Evolutionary conservation across 2,888 invertebrate species (phyloP), one percentile per base, ranked within the genome.

Genomic region (Pristionchus japonicus): DNA sequence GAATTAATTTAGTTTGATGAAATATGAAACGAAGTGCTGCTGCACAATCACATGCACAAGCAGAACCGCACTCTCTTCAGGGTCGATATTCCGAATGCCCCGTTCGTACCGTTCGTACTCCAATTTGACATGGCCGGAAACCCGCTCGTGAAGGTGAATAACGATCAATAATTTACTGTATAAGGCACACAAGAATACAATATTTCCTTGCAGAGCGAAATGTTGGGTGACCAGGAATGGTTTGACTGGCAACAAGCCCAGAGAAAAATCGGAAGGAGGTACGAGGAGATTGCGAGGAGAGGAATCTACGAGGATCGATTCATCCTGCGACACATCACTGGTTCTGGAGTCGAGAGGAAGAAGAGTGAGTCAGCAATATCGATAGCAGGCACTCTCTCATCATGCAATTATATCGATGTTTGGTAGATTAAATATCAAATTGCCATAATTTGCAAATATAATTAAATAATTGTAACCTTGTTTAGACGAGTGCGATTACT

Each of bases 181-280:
- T 37, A 20, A 40, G n/a, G n/a, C n/a, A 34, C 3, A 40, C 20
- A 40, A 13, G 9, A 37, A 31, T 74, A 37, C 15, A 74, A 40
- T 31, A n/a, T n/a, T n/a, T n/a, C n/a, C n/a, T 52, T 80, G 20
- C 82, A 82, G 82, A 82, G 82, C 34, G 82, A 82, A 17, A 82
- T 82, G 82, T 34, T 82, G 52, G 82, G 82, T 34, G 82, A 82
- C 20, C 52, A 82, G 20, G 82, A 82, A 2, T 49, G 31, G 52
- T 82, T 27, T 27, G 77, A 77, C n/a, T 11, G 47, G 13, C 77
- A 77, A 27, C 20, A 47, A 20, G 34, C 34, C 7, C 77, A 40
- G 77, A 11, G 77, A 27, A 43, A 34, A 27, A n/a, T 43, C n/a
- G 77, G 47, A 1, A 2, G 3, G 27, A 77, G 23, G n/a, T 77